phyloP scores from a whole-genome alignment of 2,113 vertebrate species.

The Scytalopus superciliaris region DNA sequence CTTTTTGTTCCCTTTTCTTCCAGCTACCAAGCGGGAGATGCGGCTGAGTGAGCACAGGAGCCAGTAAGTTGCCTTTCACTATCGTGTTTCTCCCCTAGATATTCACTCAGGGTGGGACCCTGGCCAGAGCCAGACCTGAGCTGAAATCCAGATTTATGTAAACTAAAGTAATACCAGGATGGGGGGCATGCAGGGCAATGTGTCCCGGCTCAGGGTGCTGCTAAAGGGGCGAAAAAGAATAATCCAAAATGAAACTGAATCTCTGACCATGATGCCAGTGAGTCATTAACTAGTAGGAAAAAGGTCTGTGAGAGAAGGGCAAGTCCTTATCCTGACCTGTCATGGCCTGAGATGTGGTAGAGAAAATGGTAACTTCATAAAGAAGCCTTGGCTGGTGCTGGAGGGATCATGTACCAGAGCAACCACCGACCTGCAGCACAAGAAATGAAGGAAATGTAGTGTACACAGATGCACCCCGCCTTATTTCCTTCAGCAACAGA shows the following conservation, averaged over 20 bases:
- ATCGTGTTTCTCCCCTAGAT: fast-evolving
- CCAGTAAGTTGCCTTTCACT: constrained; percentile 55
- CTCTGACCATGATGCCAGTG: not conserved
- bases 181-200: fast-evolving
- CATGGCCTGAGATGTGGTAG: not conserved
- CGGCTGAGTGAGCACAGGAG: not conserved
- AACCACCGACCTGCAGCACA: not conserved
- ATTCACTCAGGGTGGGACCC: not conserved
- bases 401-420: not conserved
- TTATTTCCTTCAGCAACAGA: constrained; percentile 69
- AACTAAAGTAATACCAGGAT: not conserved
- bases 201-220: not conserved
- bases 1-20: not conserved
- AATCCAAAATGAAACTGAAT: not conserved
- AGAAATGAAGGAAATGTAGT: not conserved
- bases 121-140: not conserved
- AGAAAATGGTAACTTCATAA: not conserved
- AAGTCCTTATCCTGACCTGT: not conserved
- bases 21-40: constrained; percentile 38
- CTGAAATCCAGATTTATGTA: not conserved
- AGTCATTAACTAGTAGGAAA: not conserved
- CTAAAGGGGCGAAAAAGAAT: not conserved
- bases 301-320: not conserved
- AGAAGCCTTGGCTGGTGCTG: not conserved
- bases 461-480: not conserved